A percentile compares a stretch with the other conserved stretches of the same genome.
Conservation (phyloP, 2,888 invertebrate genomes). For the Strigamia maritima region DNA sequence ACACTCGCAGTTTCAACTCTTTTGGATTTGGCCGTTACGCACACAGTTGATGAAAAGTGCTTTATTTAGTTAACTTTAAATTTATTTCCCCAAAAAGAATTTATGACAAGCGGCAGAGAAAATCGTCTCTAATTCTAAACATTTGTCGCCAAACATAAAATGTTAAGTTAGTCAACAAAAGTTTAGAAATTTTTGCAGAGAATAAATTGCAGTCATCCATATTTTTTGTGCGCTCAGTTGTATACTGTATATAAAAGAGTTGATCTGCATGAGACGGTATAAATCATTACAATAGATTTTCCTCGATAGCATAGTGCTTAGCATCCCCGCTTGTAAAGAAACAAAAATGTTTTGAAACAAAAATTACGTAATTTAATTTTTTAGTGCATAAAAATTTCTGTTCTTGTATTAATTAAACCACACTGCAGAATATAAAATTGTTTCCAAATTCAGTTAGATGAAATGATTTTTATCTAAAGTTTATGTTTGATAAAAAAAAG, state of each 20-base stretch:
- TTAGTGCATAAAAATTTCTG: too few species aligned
- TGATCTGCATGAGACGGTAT: too few species aligned
- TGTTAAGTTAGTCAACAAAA: neutral
- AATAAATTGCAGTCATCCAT: too few species aligned
- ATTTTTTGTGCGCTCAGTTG: neutral
- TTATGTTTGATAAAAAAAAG: neutral
- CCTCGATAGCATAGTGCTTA: neutral
- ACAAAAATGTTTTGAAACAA: too few species aligned
- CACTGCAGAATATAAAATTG: too few species aligned
- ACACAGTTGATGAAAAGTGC: neutral
- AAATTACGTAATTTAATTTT: too few species aligned
- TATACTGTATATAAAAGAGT: too few species aligned
- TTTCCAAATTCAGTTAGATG: neutral
- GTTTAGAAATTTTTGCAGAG: neutral
- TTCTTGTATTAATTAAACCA: too few species aligned
- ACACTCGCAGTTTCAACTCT: neutral
- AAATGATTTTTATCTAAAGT: neutral
- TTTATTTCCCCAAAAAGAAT: neutral
- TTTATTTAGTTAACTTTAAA: neutral
- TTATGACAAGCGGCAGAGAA: too few species aligned
- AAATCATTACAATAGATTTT: neutral
- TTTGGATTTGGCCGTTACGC: neutral
- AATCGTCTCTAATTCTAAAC: too few species aligned
- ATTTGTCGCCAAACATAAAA: neutral
- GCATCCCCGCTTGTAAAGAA: neutral